phyloP scores from a whole-genome alignment of 2,797 vertebrate genomes.

The Sebastes steindachneri region DNA sequence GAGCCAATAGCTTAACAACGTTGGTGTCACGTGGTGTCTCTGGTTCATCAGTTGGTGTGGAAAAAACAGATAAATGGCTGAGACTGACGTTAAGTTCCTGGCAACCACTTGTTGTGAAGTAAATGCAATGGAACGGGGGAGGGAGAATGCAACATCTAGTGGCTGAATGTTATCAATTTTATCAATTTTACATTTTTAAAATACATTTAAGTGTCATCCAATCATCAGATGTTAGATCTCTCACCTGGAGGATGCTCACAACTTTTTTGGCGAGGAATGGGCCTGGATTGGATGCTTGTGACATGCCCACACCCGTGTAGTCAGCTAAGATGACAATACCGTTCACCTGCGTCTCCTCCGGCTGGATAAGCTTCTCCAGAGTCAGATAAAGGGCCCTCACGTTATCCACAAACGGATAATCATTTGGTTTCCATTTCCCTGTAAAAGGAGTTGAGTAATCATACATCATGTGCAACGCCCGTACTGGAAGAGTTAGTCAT shows the following conservation, averaged over 20 bases:
- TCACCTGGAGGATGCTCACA: conserved; percentile 97
- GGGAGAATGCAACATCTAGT: rapidly evolving
- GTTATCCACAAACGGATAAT: conserved; percentile 97
- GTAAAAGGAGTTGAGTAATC: background rate
- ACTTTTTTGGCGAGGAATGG: conserved; percentile 98
- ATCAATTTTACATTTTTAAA: background rate
- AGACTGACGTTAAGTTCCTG: no score
- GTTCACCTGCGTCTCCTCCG: conserved; percentile 98
- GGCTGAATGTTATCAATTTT: no score
- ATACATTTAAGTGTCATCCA: background rate
- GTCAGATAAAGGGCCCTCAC: conserved; percentile 97
- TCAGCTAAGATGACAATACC: conserved; percentile 97
- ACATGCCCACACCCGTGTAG: conserved; percentile 97
- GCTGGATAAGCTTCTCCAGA: conserved; percentile 97
- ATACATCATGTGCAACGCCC: background rate
- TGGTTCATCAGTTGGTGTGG: rapidly evolving
- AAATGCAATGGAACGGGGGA: no score
- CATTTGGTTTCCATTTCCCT: conserved; percentile 96
- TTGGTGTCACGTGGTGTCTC: no score
- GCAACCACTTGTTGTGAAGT: no score
- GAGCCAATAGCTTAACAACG: no score
- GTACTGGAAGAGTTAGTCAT: background rate
- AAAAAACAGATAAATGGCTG: no score
- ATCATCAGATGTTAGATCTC: conserved; percentile 6
- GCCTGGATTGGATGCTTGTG: conserved; percentile 97